Evolutionary conservation across 2,113 vertebrate species (phyloP).

Genomic region (Formicarius rufipectus): DNA sequence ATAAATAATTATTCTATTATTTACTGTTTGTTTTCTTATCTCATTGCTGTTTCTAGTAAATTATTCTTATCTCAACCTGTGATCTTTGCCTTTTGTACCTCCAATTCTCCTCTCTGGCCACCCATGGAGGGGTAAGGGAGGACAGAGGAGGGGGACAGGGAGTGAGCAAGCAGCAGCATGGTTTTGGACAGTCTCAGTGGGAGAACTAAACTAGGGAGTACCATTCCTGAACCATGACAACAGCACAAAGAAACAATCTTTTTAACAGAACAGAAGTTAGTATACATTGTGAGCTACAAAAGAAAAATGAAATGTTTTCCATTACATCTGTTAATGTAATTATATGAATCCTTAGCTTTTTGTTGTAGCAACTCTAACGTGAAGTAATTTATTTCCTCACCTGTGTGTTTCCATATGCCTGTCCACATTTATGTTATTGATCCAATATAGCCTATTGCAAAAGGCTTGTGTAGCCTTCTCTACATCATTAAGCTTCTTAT

Average conservation of each 20-base stretch:
- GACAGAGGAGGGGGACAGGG: not conserved
- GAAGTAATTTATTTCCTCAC: not conserved
- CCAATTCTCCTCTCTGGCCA: not conserved
- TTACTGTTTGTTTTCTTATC: not conserved
- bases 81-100: not conserved
- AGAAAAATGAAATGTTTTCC: not conserved
- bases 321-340: not conserved
- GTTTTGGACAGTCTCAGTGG: not conserved
- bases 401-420: not conserved
- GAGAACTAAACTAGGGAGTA: not conserved
- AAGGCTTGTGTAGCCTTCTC: not conserved
- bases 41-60: not conserved
- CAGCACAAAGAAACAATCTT: not conserved
- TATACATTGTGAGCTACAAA: not conserved
- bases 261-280: not conserved
- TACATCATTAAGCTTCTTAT: not conserved
- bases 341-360: not conserved
- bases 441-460: not conserved
- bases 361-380: not conserved
- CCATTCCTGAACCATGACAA: not conserved
- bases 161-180: accelerated
- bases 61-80: not conserved
- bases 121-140: not conserved
- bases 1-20: not conserved
- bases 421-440: not conserved